These are phyloP conservation scores for Brachyalestes nurse DNA, from an alignment of 2,797 vertebrate species.

Conservation along the genomic window DNA sequence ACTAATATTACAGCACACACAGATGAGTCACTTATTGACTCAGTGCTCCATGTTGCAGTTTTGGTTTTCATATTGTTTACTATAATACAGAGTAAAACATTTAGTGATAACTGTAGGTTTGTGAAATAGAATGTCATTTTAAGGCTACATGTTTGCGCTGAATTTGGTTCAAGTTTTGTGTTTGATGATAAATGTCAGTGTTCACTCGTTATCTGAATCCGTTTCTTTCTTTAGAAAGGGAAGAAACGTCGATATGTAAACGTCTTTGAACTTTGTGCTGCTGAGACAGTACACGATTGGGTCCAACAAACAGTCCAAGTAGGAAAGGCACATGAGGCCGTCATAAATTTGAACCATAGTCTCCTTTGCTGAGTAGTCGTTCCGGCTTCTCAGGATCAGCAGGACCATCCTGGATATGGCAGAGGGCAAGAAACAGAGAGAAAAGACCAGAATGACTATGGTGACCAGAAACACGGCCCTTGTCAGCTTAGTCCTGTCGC, in stretches of 20 bases:
- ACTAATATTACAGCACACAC: not conserved
- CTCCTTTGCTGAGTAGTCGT: not conserved
- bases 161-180: not conserved
- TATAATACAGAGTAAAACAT: not conserved
- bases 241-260: constrained; percentile 73
- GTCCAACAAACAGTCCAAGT: constrained; percentile 77
- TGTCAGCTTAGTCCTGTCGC: constrained; percentile 68
- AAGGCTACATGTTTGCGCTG: not conserved
- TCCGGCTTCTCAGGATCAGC: constrained; percentile 40
- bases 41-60: not conserved
- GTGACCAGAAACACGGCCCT: constrained; percentile 65
- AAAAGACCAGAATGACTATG: constrained; percentile 68
- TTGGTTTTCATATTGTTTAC: not conserved
- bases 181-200: not conserved
- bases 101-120: not conserved
- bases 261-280: constrained; percentile 76
- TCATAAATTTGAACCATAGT: constrained; percentile 65
- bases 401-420: constrained; percentile 67
- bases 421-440: constrained; percentile 74
- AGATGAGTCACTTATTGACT: not conserved
- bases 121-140: not conserved
- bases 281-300: constrained; percentile 80
- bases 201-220: constrained; percentile 29
- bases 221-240: constrained; percentile 60
- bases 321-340: constrained; percentile 77